Evolutionary conservation across 2,797 vertebrate species (phyloP).

Genomic region (Pachyuromys duprasi): DNA sequence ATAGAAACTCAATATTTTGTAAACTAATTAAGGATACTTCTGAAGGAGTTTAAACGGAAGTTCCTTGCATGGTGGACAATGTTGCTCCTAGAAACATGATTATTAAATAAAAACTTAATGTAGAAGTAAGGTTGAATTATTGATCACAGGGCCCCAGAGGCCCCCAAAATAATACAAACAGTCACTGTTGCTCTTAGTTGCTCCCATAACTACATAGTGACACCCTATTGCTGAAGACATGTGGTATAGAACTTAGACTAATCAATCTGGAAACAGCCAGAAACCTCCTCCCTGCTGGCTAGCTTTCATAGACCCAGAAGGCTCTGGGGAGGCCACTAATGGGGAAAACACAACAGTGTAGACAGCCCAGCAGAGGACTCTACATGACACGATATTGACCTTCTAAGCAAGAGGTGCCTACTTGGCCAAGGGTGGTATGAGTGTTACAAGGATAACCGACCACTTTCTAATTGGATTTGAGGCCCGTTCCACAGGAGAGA

Average conservation of each 20-base stretch:
- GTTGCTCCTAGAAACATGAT: neutral
- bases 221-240: neutral
- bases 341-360: neutral
- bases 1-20: neutral
- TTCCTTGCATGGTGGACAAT: neutral
- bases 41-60: neutral
- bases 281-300: neutral
- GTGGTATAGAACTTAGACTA: neutral
- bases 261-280: neutral
- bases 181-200: no score
- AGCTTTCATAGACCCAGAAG: neutral
- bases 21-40: neutral
- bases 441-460: neutral
- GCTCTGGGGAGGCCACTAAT: no score
- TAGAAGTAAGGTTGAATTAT: neutral
- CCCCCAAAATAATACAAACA: no score
- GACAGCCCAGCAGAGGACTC: neutral
- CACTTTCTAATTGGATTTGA: neutral
- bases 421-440: neutral
- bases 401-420: neutral
- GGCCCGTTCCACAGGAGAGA: neutral
- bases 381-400: neutral
- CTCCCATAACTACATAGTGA: neutral
- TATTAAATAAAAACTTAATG: neutral
- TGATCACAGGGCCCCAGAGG: neutral